These are phyloP conservation scores for Sminthopsis crassicaudata DNA, from an alignment of 2,113 vertebrate genomes.

Conservation along the genomic window DNA sequence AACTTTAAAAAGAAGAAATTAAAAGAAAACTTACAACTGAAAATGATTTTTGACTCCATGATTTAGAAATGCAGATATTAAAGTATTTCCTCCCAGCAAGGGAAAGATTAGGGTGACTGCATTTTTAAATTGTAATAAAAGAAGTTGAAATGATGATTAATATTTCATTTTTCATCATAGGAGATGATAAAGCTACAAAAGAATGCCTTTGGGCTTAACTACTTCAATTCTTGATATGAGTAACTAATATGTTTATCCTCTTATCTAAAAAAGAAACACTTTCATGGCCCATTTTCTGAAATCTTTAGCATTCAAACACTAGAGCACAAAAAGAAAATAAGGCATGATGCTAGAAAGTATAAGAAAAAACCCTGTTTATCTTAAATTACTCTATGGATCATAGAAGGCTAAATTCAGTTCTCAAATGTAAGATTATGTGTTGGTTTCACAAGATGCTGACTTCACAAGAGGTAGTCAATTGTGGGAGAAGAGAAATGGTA, in stretches of 20 bases:
- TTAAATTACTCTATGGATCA: neutral
- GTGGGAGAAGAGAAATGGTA: neutral
- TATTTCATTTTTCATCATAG: conserved; percentile 79
- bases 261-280: conserved; percentile 57
- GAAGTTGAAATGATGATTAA: conserved; percentile 76
- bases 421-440: neutral
- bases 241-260: conserved; percentile 50
- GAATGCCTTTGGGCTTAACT: conserved; percentile 70
- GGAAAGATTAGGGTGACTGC: conserved; percentile 40
- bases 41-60: neutral
- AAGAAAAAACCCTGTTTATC: neutral
- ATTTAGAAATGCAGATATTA: conserved; percentile 70
- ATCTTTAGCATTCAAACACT: conserved; percentile 15
- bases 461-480: neutral
- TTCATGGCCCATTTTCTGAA: conserved; percentile 40
- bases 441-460: neutral
- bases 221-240: conserved; percentile 72
- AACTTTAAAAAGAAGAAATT: conserved; percentile 44
- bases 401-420: neutral
- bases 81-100: conserved; percentile 57
- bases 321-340: neutral
- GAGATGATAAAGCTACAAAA: conserved; percentile 70
- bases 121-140: conserved; percentile 73
- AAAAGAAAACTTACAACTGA: conserved; percentile 31
- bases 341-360: neutral